A percentile compares a stretch with the other conserved stretches of the same genome.
phyloP scores from a whole-genome alignment of 2,888 invertebrate species.

The Hydrotaea cyrtoneurina region DNA sequence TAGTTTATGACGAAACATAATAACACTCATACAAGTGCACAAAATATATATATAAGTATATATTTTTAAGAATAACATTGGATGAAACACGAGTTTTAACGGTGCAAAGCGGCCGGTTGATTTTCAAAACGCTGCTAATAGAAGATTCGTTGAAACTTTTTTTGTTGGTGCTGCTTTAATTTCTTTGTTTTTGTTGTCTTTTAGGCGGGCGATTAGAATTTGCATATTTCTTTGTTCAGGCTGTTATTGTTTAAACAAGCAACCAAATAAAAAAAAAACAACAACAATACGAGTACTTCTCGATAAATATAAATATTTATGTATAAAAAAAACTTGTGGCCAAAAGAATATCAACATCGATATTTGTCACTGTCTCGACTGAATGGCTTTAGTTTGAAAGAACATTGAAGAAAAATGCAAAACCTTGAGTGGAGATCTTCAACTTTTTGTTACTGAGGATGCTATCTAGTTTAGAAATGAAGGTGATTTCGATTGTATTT shows the following conservation, averaged over 20 bases:
- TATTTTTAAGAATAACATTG: slow-evolving; percentile 2
- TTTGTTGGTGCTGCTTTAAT: background rate
- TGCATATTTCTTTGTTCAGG: slow-evolving; percentile 17
- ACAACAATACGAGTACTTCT: background rate
- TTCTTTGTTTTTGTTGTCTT: background rate
- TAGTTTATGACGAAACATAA: too few species aligned
- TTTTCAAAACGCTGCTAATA: background rate
- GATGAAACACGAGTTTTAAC: background rate
- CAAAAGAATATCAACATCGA: slow-evolving; percentile 30
- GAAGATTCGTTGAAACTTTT: background rate
- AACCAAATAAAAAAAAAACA: background rate
- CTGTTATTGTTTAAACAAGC: slow-evolving; percentile 9
- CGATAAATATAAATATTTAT: background rate
- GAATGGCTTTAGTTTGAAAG: slow-evolving; percentile 1
- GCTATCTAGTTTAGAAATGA: slow-evolving; percentile 13
- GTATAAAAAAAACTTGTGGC: background rate
- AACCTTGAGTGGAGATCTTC: background rate
- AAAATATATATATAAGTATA: background rate
- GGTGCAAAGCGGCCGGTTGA: background rate
- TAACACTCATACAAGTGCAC: background rate
- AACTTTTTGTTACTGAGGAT: slow-evolving; percentile 27
- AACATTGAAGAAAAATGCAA: background rate
- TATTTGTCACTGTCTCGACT: background rate
- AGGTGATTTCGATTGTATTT: slow-evolving; percentile 40
- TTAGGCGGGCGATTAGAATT: background rate